Evolutionary conservation across 92 coral and sea anemone genomes (phyloP), one percentile per base, ranked within the genome.

Genomic region (Montipora capitata): DNA sequence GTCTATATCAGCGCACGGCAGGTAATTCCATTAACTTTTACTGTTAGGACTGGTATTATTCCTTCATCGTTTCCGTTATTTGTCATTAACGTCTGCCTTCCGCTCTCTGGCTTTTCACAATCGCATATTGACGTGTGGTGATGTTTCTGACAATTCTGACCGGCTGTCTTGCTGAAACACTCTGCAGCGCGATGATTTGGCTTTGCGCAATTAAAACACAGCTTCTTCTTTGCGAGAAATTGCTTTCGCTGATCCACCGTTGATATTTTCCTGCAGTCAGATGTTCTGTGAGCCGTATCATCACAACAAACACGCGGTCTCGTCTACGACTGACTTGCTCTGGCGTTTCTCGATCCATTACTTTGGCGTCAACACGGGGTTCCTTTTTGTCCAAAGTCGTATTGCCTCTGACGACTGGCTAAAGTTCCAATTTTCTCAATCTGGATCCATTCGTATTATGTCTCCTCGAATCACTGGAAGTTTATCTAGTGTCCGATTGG

Each of bases 121-220:
- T 81, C 35, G 20, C 76, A 76, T 48, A 76, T 85, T 51, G 82
- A 85, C 3, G 49, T 43, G 68, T 85, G 81, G 70, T 85, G 82
- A 4, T 74, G 49, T 16, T 74, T 76, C 4, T 65, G 10, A 42
- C 76, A 83, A 40, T 71, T 54, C 40, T 38, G 52, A 35, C 79
- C 72, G 4, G 62, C 64, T 7, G 77, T 10, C 38, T 65, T 64
- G 44, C 74, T 79, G 43, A 64, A 79, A 79, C 84, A 79, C 11
- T 79, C 84, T 17, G 74, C 74, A 20, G 84, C 84, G 20, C 13
- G 62, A 16, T 79, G 49, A n/a, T 77, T 58, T 3, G 71, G 54
- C 16, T 51, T 58, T 10, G 85, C 54, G 1, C 85, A 81, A 68
- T 81, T 68, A 35, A 67, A 68, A 54, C 75, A 81, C 45, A 81